Percentiles rank a stretch among this genome's conserved stretches.
Evolutionary conservation across 2,888 invertebrate species (phyloP).

Genomic region (Noctua pronuba): DNA sequence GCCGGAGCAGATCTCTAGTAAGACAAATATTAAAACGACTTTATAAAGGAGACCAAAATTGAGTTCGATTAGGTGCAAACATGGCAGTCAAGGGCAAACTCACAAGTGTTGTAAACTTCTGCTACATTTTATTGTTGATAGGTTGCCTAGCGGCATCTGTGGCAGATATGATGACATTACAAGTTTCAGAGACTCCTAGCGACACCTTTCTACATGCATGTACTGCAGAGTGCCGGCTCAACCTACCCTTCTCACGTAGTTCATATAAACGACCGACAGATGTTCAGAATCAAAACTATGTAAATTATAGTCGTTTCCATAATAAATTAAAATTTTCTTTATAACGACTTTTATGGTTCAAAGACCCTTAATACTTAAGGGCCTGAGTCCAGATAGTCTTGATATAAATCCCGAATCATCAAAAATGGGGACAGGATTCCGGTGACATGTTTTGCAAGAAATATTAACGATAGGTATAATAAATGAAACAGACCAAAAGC

Average conservation of each 20-base stretch:
- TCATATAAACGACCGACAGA: background rate
- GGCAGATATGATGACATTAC: background rate
- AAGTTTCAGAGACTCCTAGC: slow-evolving; percentile 11
- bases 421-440: background rate
- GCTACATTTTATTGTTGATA: background rate
- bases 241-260: background rate
- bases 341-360: background rate
- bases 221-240: slow-evolving; percentile 1
- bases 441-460: background rate
- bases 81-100: slow-evolving; percentile 8
- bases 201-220: slow-evolving; percentile 13
- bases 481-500: background rate
- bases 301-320: background rate
- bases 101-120: background rate
- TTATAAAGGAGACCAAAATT: slow-evolving; percentile 2
- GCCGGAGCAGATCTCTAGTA: too few relatives aligned
- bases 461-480: background rate
- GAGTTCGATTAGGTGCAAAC: slow-evolving; percentile 2
- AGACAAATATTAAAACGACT: background rate
- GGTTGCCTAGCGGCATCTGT: slow-evolving; percentile 19
- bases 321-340: background rate
- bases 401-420: background rate
- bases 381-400: background rate
- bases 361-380: too few relatives aligned
- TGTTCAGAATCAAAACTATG: slow-evolving; percentile 3